Evolutionary conservation across 2,113 vertebrate species (phyloP).

Genomic region (Patagioenas fasciata): DNA sequence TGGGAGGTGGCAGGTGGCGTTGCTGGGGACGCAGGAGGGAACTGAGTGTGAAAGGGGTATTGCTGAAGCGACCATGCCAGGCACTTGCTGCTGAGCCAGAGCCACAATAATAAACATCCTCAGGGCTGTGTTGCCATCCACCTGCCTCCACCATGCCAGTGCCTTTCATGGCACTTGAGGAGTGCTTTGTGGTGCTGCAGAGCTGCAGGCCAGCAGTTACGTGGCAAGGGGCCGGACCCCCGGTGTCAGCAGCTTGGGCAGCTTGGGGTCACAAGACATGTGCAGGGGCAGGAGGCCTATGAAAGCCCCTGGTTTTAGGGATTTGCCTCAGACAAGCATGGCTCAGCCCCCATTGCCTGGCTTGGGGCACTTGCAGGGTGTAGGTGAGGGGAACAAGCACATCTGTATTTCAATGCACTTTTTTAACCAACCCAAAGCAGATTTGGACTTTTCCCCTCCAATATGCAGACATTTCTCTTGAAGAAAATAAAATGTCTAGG

Average conservation of each 20-base stretch:
- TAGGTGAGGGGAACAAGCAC: accelerated
- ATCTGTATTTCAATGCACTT: background rate
- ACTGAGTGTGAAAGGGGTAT: background rate
- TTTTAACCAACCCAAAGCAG: background rate
- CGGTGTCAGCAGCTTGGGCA: background rate
- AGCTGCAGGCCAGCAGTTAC: background rate
- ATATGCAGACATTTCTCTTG: background rate
- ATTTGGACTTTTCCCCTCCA: background rate
- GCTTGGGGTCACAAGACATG: background rate
- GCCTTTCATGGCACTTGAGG: background rate
- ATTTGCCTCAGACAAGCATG: background rate
- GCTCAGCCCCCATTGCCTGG: background rate
- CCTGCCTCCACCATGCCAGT: accelerated
- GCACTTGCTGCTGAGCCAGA: background rate
- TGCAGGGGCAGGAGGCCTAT: background rate
- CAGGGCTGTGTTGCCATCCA: accelerated
- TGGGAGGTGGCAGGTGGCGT: background rate
- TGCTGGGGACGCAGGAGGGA: background rate
- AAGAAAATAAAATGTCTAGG: background rate
- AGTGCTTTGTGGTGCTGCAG: background rate
- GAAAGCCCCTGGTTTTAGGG: background rate
- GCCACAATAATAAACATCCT: background rate
- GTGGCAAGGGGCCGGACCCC: background rate
- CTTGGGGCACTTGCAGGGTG: background rate
- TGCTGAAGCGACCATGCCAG: background rate